Base-by-base conservation (phyloP, 2,797 vertebrate genomes). In the Adelosebastes latens region DNA sequence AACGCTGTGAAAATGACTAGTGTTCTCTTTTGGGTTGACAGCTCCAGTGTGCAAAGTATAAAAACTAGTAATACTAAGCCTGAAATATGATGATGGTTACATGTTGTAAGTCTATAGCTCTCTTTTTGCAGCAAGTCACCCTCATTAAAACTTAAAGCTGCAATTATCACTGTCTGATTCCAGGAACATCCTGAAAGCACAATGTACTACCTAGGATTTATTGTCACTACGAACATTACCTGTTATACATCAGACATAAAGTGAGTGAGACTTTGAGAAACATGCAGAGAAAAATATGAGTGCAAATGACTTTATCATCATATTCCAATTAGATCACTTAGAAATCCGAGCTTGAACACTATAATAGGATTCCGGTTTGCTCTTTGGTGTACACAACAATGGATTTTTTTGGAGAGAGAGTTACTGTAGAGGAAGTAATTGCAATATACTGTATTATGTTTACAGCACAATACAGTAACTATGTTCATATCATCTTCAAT, bases 11-110 rank as follows among this genome's bases (percentile, higher is more conserved):
- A 75, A 67, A 66, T 60, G 20, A 58, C 22, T 39, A 22, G 7
- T 55, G 24, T 58, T 61, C 14, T 69, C 59, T 46, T 58, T 49
- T 20, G 52, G 69, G 61, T 52, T 70, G 65, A 63, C 75, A 68
- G 7, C 49, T 74, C 18, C 13, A 56, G 27, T 63, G 39, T 9
- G 7, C 20, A 25, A 16, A 77, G 12, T 58, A 24, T 31, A 42
- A 34, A 58, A 58, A 34, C 29, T 22, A 11, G 3, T 25, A n/a
- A 77, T 10, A 79, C 24, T 22, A 25, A 55, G 27, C 12, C 27
- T 82, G 62, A 80, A 75, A 74, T 58, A 53, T 67, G 60, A 55
- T 71, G 27, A 39, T 42, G 4, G 55, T 20, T 36, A 24, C 4
- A 1, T 39, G 24, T 36, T 60, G 58, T 61, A 31, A 75, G 34